A percentile compares a stretch with the other conserved stretches of the same genome.
These are phyloP conservation scores for Gymnothorax javanicus DNA, from an alignment of 2,797 vertebrate species.

Conservation along the genomic window DNA sequence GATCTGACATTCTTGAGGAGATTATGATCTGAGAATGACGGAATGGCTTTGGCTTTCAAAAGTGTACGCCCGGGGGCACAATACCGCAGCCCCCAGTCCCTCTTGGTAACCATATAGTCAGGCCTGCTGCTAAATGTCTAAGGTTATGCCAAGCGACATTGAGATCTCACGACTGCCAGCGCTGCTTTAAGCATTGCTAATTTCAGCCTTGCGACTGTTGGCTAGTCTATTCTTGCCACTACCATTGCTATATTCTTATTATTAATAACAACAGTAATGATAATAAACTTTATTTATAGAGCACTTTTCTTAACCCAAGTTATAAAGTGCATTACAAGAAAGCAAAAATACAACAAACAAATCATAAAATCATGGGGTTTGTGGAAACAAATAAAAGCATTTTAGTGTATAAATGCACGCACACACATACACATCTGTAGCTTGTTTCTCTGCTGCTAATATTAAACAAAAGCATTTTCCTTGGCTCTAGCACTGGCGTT, in stretches of 20 bases:
- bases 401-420: too few relatives aligned
- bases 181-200: neutral
- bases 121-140: neutral
- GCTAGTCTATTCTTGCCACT: neutral
- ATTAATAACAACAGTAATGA: too few relatives aligned
- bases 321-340: too few relatives aligned
- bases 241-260: neutral
- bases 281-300: too few relatives aligned
- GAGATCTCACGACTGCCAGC: neutral
- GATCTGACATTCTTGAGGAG: conserved; percentile 3
- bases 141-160: neutral
- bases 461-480: neutral
- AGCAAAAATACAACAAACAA: too few relatives aligned
- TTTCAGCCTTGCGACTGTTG: neutral
- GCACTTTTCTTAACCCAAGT: too few relatives aligned
- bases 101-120: neutral
- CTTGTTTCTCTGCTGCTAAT: neutral
- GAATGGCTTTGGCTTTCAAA: neutral
- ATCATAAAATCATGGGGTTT: too few relatives aligned
- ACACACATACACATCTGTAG: neutral
- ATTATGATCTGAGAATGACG: neutral
- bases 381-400: too few relatives aligned
- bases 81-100: neutral
- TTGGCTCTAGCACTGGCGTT: neutral
- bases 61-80: neutral